phyloP scores from a whole-genome alignment of 2,113 vertebrate genomes.

The Papio anubis region DNA sequence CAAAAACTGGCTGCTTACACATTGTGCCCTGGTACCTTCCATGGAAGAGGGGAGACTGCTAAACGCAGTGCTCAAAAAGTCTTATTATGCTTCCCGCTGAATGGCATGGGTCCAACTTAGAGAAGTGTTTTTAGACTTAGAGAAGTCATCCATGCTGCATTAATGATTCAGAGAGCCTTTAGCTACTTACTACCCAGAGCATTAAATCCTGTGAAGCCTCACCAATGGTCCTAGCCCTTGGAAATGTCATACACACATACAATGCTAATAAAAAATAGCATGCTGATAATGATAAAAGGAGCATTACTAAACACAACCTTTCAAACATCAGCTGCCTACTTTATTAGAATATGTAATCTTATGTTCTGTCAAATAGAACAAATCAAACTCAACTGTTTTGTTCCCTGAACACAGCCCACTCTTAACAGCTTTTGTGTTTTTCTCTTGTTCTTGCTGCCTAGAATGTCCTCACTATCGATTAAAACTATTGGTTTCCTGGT shows the following conservation, averaged over 20 bases:
- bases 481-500: neutral
- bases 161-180: neutral
- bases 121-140: neutral
- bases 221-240: neutral
- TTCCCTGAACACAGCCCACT: slow-evolving; percentile 34
- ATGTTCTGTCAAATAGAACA: slow-evolving; percentile 1
- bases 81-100: neutral
- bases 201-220: neutral
- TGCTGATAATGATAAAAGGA: neutral
- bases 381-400: neutral
- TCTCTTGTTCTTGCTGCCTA: neutral
- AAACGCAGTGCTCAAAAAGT: neutral
- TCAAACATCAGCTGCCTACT: slow-evolving; percentile 24
- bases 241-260: neutral
- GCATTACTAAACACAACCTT: slow-evolving; percentile 12
- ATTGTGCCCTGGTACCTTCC: neutral
- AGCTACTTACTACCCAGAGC: neutral
- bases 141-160: neutral
- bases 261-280: neutral
- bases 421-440: neutral
- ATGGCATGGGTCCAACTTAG: neutral
- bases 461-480: neutral
- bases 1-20: neutral
- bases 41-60: neutral
- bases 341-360: neutral